phyloP scores from a whole-genome alignment of 2,797 vertebrate genomes.

The Aplochiton taeniatus region DNA sequence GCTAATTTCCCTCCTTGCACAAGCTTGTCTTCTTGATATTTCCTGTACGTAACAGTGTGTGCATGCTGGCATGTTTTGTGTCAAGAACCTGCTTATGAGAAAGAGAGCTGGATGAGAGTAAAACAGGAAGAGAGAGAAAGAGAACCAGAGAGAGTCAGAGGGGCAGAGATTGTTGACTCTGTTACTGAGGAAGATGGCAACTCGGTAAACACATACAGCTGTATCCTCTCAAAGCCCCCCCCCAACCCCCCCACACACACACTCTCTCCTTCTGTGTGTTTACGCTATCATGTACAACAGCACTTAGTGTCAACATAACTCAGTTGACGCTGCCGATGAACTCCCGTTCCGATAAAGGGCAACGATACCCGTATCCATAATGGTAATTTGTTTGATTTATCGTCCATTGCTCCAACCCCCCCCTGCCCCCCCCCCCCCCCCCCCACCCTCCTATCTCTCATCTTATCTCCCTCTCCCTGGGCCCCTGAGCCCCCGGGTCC shows the following conservation, averaged over 20 bases:
- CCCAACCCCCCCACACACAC: constrained; percentile 29
- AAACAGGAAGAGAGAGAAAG: background rate
- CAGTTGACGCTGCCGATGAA: constrained; percentile 13
- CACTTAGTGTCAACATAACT: constrained; percentile 29
- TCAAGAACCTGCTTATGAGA: too few relatives aligned
- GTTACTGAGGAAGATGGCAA: background rate
- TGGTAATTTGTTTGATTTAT: constrained; percentile 41
- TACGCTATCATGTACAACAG: constrained; percentile 39
- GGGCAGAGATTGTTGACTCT: constrained; percentile 13
- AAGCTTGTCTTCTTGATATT: too few relatives aligned
- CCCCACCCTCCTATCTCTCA: too few relatives aligned
- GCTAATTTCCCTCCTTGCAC: too few relatives aligned
- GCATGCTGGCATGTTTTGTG: background rate
- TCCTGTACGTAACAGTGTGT: background rate
- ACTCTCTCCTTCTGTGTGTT: constrained; percentile 37
- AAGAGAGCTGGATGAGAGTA: background rate
- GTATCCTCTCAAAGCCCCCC: constrained; percentile 53
- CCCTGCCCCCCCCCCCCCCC: too few relatives aligned
- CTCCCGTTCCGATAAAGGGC: constrained; percentile 47
- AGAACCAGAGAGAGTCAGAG: constrained; percentile 8
- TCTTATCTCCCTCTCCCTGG: background rate
- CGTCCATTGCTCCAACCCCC: constrained; percentile 12
- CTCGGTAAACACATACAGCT: constrained; percentile 59
- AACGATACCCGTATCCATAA: constrained; percentile 30
- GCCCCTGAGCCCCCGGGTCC: too few relatives aligned